Evolutionary conservation across 92 coral and sea anemone species (phyloP), one percentile per base, ranked within the genome.

Genomic region (Zoanthus sansibaricus): DNA sequence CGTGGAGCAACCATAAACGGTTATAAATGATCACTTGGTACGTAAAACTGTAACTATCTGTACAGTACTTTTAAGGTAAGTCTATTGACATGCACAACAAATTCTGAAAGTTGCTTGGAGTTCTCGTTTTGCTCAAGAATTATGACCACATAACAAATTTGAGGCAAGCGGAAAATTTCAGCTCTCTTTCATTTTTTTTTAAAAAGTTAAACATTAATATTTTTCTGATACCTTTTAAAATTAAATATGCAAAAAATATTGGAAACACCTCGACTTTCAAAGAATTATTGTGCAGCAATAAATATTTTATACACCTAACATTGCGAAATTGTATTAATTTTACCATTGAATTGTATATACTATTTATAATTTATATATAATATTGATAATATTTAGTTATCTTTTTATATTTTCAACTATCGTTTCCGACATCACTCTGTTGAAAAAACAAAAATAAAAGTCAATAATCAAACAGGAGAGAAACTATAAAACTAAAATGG

Each of bases 371-470:
- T 25, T 76, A 76, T 54, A 76, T 76, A 76, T 45, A 72, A 72
- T 72, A 3, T 13, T 74, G 48, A 17, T 58, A 78, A 78, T 61
- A 55, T 16, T 16, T 77, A 7, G n/a, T 78, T 76, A 21, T 76
- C 82, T 76, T 21, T 18, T 14, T 8, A 1, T 78, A 94, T 56
- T 88, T 91, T 82, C 92, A 94, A 6, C 72, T 88, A 54, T 94
- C 98, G 87, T 91, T 93, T 7, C 95, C 75, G 86, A 88, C 83
- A 5, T 94, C 86, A 77, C 91, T 75, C 98, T 94, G 92, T 52
- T 83, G 76, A 52, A 13, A 83, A 82, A 76, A 3, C 25, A 37
- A 4, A 76, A 64, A 33, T 13, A 62, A 10, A 16, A 15, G 45
- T 69, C 5, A 55, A 10, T 11, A 79, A 69, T 37, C 42, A 37